Base-by-base conservation (phyloP, 2,113 vertebrate genomes). In the Pteruthius melanotis region DNA sequence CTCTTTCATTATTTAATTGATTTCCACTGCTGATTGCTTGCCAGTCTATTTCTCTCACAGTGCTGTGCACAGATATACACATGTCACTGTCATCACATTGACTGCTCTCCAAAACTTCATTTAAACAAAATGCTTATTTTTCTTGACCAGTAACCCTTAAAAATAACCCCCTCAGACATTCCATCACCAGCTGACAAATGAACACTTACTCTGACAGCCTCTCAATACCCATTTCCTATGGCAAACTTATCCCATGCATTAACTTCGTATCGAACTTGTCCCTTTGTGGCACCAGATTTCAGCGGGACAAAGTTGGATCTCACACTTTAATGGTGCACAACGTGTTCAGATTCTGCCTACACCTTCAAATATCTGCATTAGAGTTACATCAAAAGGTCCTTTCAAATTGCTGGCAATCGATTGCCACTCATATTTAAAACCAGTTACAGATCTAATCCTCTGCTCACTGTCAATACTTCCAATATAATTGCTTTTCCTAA, bases 291-390 rank as follows among this genome's bases (percentile, higher is more conserved):
- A 59, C 13, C 60, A 20, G 14, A 52, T 75, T 53, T 33, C 19
- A 70, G 47, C 0, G 7, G 28, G 16, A 27, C 10, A 49, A 49
- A 31, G 28, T 44, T 31, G 57, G 35, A 74, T 30, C 39, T 63
- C 15, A 1, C 0, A 30, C 28, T 69, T 35, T 4, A 79, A 31
- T 3, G 10, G 26, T 7, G 15, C 1, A 1, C 1, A 3, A 6
- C 14, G 15, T 15, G 7, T 57, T 47, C n/a, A 60, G 30, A 53
- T 75, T 74, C 60, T 74, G 60, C 64, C 68, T 75, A 35, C 9
- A 35, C 21, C 15, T 78, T 42, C 68, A 91, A 65, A 59, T 20
- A 45, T 1, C 53, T 50, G 21, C 33, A 35, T 11, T 28, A 19
- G 6, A 64, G 24, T 37, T 40, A 50, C 27, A 87, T 31, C 42